These are phyloP conservation scores for Dynastes tityus DNA, from an alignment of 2,888 invertebrate genomes.

Conservation along the genomic window DNA sequence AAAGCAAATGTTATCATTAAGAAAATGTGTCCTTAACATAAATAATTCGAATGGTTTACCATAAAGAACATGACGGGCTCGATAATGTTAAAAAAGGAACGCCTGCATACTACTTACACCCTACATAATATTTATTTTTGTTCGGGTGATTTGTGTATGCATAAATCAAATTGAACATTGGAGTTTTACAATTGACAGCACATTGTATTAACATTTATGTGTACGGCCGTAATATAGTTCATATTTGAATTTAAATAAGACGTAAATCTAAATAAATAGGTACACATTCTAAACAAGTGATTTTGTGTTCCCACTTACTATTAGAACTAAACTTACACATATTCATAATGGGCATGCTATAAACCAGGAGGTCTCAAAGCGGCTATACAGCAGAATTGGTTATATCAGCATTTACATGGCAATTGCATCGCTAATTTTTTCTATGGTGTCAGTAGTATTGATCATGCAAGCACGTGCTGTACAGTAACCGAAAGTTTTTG, in stretches of 20 bases:
- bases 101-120: slow-evolving; percentile 2
- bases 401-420: no score
- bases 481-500: no score
- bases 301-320: not conserved
- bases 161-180: slow-evolving; percentile 33
- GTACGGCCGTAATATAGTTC: slow-evolving; percentile 10
- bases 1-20: slow-evolving; percentile 37
- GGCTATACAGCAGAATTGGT: no score
- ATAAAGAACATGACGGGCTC: slow-evolving; percentile 30
- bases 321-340: not conserved
- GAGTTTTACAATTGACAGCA: slow-evolving; percentile 34
- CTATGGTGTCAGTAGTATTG: no score
- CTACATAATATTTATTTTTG: slow-evolving; percentile 30
- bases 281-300: slow-evolving; percentile 3
- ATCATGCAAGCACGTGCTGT: no score
- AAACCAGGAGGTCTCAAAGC: no score
- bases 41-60: slow-evolving; percentile 39
- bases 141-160: slow-evolving; percentile 26
- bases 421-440: no score
- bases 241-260: slow-evolving; percentile 24
- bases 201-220: slow-evolving; percentile 6
- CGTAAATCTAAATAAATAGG: slow-evolving; percentile 27
- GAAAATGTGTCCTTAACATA: slow-evolving; percentile 43
- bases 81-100: slow-evolving; percentile 21
- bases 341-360: no score